phyloP scores from a whole-genome alignment of 2,888 invertebrate species.

The Carterocephalus palaemon region DNA sequence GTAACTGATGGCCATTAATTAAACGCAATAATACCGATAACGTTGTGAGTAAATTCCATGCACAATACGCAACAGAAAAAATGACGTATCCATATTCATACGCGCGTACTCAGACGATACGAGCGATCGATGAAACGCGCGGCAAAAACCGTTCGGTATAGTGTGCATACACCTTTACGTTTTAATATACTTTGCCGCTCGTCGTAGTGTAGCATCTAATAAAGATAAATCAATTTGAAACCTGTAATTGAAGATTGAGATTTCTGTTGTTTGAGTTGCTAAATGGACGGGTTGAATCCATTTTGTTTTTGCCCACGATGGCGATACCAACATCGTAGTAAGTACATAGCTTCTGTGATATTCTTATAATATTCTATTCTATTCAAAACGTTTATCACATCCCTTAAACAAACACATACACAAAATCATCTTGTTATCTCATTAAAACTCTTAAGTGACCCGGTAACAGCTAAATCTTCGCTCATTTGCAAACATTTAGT shows the following conservation, averaged over 20 bases:
- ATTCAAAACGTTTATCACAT: too few species aligned
- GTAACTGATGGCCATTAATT: constrained; percentile 18
- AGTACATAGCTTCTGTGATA: too few species aligned
- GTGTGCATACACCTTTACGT: constrained; percentile 8
- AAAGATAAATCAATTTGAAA: background rate
- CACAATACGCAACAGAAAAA: constrained; percentile 18
- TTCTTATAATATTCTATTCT: too few species aligned
- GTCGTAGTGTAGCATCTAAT: too few species aligned
- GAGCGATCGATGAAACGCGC: constrained; percentile 10
- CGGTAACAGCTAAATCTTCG: constrained; percentile 41
- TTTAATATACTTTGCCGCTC: too few species aligned
- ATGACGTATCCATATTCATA: constrained; percentile 16
- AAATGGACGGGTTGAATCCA: too few species aligned
- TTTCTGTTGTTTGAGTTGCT: too few species aligned
- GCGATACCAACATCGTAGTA: too few species aligned
- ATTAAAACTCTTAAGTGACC: constrained; percentile 29
- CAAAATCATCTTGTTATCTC: constrained; percentile 13
- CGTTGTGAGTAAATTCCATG: constrained; percentile 5
- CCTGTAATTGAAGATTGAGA: too few species aligned
- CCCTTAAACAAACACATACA: constrained; percentile 9
- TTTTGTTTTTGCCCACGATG: too few species aligned
- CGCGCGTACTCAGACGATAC: constrained; percentile 7
- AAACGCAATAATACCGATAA: constrained; percentile 20
- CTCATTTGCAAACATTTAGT: constrained; percentile 39
- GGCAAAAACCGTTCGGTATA: constrained; percentile 7